These are phyloP conservation scores for Venustaconcha ellipsiformis DNA, from an alignment of 1,140 invertebrate genomes.

Conservation along the genomic window DNA sequence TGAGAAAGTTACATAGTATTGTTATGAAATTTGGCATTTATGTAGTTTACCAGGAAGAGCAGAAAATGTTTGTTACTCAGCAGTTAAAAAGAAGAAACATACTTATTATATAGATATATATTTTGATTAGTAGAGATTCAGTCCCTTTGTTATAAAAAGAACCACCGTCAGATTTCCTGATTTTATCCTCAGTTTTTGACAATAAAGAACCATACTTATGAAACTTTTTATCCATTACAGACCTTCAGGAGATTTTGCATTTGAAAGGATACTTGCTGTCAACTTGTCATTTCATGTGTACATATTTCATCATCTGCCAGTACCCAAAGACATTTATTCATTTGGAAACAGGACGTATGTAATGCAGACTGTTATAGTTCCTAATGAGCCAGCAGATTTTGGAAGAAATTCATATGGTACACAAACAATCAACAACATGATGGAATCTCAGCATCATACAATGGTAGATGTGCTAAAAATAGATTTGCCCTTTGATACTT, in stretches of 20 bases:
- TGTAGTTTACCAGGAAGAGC: too few relatives aligned
- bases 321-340: constrained; percentile 16
- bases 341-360: constrained; percentile 43
- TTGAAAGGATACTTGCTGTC: constrained; percentile 49
- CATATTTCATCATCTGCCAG: constrained; percentile 42
- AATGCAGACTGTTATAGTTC: constrained; percentile 51
- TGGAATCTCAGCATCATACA: constrained; percentile 40
- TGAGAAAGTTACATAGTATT: too few relatives aligned
- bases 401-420: constrained; percentile 61
- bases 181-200: too few relatives aligned
- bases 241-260: constrained; percentile 47
- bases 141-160: too few relatives aligned
- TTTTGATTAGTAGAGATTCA: too few relatives aligned
- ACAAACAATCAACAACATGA: constrained; percentile 59
- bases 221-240: constrained; percentile 40
- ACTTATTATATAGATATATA: too few relatives aligned
- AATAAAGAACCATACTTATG: too few relatives aligned
- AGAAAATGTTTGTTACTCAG: too few relatives aligned
- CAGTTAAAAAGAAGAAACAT: too few relatives aligned
- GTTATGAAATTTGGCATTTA: too few relatives aligned
- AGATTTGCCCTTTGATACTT: constrained; percentile 39
- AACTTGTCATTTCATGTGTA: constrained; percentile 53
- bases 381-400: constrained; percentile 65
- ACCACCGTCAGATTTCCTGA: too few relatives aligned
- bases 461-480: constrained; percentile 61